Percentiles rank a stretch among this genome's conserved stretches.
Conservation (phyloP, 1,140 invertebrate species). For the Drosophila persimilis region DNA sequence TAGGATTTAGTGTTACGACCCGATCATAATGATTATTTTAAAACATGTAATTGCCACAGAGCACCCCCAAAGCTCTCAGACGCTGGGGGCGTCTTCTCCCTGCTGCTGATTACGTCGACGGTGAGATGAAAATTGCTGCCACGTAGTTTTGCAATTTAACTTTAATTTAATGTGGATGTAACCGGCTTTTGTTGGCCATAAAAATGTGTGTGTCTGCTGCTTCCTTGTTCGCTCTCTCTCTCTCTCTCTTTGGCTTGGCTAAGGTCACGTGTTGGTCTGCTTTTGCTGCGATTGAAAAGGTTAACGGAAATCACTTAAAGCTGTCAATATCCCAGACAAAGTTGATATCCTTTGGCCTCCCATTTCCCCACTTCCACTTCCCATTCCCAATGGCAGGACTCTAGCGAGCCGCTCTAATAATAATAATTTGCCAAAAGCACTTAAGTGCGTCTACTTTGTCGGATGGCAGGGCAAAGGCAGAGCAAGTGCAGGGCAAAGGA, state of each 20-base stretch:
- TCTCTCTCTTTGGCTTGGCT: neutral
- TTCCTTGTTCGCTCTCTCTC: neutral
- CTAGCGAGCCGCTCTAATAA: slow-evolving; percentile 52
- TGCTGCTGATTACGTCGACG: slow-evolving; percentile 69
- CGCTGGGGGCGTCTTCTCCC: slow-evolving; percentile 6
- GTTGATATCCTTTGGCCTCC: slow-evolving; percentile 18
- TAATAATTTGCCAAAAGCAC: slow-evolving; percentile 80
- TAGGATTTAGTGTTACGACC: slow-evolving; percentile 71
- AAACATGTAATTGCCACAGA: slow-evolving; percentile 68
- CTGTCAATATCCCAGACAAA: slow-evolving; percentile 59
- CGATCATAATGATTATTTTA: slow-evolving; percentile 79
- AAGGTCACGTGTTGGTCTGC: slow-evolving; percentile 70
- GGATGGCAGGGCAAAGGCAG: slow-evolving; percentile 19
- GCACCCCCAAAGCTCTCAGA: neutral
- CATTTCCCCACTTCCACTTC: no score
- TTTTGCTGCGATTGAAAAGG: slow-evolving; percentile 62
- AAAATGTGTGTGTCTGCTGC: slow-evolving; percentile 53
- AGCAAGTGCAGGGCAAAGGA: slow-evolving; percentile 6
- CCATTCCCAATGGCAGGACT: neutral
- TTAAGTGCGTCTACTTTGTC: slow-evolving; percentile 76
- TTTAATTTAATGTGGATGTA: slow-evolving; percentile 81
- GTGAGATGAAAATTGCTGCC: slow-evolving; percentile 71
- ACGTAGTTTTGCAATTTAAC: slow-evolving; percentile 82
- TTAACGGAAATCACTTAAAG: slow-evolving; percentile 76
- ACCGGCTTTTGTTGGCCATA: slow-evolving; percentile 76